These are phyloP conservation scores for Gallinago solitaria DNA, from an alignment of 2,797 vertebrate species.

Conservation along the genomic window DNA sequence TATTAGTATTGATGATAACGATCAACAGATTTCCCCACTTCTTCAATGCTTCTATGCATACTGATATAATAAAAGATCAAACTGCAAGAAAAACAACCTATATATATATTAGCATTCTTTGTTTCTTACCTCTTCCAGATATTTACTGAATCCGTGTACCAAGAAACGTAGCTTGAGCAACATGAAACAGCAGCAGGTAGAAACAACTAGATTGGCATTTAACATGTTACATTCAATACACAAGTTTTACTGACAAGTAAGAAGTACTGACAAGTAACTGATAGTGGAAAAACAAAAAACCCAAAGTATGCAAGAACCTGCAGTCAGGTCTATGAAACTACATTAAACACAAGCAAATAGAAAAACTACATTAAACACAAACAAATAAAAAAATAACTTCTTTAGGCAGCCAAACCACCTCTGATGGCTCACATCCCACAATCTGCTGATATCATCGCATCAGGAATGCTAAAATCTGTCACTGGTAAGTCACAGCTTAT, in stretches of 20 bases:
- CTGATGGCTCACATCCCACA: not conserved
- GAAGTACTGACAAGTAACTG: not conserved
- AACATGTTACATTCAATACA: not conserved
- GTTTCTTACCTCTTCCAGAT: not conserved
- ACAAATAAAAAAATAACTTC: not conserved
- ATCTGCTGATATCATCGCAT: not conserved
- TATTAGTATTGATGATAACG: not conserved
- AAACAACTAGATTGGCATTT: not conserved
- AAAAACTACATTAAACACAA: not conserved
- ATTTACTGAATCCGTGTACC: not conserved
- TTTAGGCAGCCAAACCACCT: not conserved
- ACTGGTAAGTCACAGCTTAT: not conserved
- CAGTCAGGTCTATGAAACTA: not conserved
- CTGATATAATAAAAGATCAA: not conserved
- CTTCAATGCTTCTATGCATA: not conserved
- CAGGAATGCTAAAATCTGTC: not conserved
- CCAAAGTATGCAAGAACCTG: not conserved
- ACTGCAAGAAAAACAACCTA: accelerated
- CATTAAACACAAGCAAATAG: not conserved
- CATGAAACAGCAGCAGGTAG: not conserved
- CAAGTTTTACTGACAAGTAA: not conserved
- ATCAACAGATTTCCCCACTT: not conserved
- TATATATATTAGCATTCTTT: not conserved
- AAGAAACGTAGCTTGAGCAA: not conserved
- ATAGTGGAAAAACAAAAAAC: not conserved